These are phyloP conservation scores for Deroptyus accipitrinus DNA, from an alignment of 2,113 vertebrate species.

Conservation along the genomic window DNA sequence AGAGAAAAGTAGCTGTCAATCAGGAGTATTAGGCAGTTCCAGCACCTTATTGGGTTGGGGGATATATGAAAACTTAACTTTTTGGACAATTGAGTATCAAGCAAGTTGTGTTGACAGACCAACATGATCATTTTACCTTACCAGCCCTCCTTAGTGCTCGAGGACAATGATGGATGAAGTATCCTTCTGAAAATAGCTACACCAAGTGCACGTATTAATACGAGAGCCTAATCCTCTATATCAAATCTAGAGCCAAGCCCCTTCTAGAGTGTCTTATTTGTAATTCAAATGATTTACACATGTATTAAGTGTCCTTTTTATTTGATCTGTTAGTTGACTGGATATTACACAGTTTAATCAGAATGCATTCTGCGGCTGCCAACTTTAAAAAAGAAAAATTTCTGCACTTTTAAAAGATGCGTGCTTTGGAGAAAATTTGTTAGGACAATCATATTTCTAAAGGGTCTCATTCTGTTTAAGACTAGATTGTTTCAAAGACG, in stretches of 20 bases:
- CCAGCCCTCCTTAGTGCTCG: conserved; percentile 55
- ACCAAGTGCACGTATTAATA: conserved; percentile 77
- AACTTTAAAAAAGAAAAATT: background rate
- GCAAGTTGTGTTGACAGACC: conserved; percentile 73
- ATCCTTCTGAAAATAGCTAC: conserved; percentile 76
- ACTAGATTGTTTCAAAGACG: background rate
- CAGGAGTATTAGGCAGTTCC: background rate
- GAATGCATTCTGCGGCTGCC: conserved; percentile 41
- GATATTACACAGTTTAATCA: conserved; percentile 51
- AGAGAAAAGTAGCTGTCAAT: background rate
- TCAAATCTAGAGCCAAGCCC: conserved; percentile 53
- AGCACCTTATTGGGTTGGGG: background rate
- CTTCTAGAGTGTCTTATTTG: conserved; percentile 74
- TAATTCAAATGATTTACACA: conserved; percentile 77
- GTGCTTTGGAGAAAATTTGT: background rate
- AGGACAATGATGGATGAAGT: conserved; percentile 77
- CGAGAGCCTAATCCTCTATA: conserved; percentile 68
- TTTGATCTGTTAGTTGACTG: conserved; percentile 60
- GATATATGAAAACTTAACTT: background rate
- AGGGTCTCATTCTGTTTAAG: background rate
- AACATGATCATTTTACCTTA: conserved; percentile 72
- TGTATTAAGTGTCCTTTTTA: conserved; percentile 68
- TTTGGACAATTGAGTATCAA: conserved; percentile 23
- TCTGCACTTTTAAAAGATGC: background rate
- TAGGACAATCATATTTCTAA: background rate